A percentile compares a stretch with the other conserved stretches of the same genome.
phyloP scores from a whole-genome alignment of 2,797 vertebrate genomes.

The Anisognathus igniventris region DNA sequence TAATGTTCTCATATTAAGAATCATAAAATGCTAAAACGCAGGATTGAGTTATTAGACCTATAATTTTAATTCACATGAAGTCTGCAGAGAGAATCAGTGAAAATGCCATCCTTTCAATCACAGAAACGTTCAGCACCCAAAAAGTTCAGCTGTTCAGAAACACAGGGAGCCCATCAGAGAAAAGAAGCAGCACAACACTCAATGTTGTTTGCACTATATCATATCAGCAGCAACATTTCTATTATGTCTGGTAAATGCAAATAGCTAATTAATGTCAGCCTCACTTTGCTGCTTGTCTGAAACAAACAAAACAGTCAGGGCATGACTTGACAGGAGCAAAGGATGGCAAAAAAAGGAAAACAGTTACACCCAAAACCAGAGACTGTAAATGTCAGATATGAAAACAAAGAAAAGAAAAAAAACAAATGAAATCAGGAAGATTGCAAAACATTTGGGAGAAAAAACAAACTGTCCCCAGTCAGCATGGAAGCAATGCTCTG shows the following conservation, averaged over 20 bases:
- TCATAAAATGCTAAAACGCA: not conserved
- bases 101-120: not conserved
- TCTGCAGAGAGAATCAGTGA: not conserved
- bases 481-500: not conserved
- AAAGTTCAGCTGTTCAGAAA: not conserved
- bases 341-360: not conserved
- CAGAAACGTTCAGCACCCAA: not conserved
- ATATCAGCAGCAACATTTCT: not conserved
- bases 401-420: not conserved
- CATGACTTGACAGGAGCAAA: not conserved
- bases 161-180: not conserved
- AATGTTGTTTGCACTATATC: not conserved
- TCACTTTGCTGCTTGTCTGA: not conserved
- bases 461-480: not conserved
- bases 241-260: not conserved
- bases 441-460: not conserved
- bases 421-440: not conserved
- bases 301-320: not conserved
- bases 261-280: slow-evolving; percentile 20
- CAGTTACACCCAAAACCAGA: not conserved
- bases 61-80: not conserved
- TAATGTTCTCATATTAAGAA: not conserved
- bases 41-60: not conserved
- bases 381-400: not conserved
- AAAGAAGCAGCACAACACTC: not conserved